phyloP scores from a whole-genome alignment of 2,888 invertebrate species.

The Notodonta ziczac region DNA sequence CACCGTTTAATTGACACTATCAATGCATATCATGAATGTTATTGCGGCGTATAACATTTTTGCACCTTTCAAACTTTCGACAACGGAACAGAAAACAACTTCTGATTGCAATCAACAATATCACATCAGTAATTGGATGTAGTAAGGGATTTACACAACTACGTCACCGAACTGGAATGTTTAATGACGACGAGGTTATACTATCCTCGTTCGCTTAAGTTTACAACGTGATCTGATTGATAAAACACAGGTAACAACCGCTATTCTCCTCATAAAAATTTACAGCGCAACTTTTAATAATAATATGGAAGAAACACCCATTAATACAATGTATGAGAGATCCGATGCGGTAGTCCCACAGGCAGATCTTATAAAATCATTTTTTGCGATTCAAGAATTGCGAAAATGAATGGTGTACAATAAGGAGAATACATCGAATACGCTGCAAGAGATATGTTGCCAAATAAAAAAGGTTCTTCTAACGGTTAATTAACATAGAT shows the following conservation, averaged over 20 bases:
- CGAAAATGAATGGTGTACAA: constrained; percentile 15
- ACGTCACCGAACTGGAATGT: constrained; percentile 3
- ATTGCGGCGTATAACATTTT: constrained; percentile 1
- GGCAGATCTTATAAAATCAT: neutral
- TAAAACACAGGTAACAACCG: neutral
- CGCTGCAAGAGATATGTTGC: constrained; percentile 39
- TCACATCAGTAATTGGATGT: constrained; percentile 14
- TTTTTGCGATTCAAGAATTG: constrained; percentile 1
- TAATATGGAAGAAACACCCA: neutral
- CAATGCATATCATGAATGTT: neutral
- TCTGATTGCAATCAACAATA: constrained; percentile 12
- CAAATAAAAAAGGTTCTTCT: constrained; percentile 48
- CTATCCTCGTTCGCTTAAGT: neutral
- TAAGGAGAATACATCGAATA: constrained; percentile 23
- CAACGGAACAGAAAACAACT: constrained; percentile 25
- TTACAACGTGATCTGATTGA: neutral
- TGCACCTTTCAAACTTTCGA: constrained; percentile 7
- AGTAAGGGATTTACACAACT: constrained; percentile 5
- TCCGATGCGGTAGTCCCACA: neutral
- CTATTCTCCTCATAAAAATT: neutral
- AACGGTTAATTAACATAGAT: constrained; percentile 68
- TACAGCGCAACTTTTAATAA: neutral
- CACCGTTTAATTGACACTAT: neutral
- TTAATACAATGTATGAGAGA: neutral
- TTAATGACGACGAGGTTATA: neutral